Evolutionary conservation across 2,888 invertebrate species (phyloP).

Genomic region (Labia minor): DNA sequence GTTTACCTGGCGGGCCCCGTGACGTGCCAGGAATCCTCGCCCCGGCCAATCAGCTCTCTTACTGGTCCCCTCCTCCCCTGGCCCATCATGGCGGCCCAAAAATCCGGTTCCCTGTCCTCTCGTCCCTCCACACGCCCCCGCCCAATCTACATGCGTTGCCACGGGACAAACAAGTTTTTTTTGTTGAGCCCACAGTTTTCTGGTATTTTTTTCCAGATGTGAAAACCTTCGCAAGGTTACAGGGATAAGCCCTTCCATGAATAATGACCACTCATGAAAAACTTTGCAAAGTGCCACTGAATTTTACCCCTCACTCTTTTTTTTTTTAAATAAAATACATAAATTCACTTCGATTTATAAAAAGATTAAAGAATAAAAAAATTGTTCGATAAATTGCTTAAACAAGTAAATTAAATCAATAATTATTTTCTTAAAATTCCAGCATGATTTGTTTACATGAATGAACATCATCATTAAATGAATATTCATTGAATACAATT

Average conservation of each 20-base stretch:
- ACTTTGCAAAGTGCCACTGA: slow-evolving; percentile 7
- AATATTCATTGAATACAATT: no score
- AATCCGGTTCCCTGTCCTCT: neutral
- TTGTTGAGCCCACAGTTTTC: neutral
- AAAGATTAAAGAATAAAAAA: no score
- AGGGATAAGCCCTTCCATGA: neutral
- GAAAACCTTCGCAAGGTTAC: neutral
- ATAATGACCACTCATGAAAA: slow-evolving; percentile 7
- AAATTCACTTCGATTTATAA: slow-evolving; percentile 3
- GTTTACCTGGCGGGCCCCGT: slow-evolving; percentile 21
- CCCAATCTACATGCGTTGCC: neutral
- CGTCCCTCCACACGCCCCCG: neutral
- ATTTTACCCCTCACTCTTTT: neutral
- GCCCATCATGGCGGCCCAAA: neutral
- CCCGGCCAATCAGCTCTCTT: neutral
- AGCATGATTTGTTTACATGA: no score
- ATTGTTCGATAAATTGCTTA: no score
- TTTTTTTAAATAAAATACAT: no score
- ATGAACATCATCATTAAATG: no score
- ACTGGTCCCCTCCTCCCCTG: neutral
- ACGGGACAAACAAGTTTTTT: slow-evolving; percentile 20
- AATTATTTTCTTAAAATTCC: no score
- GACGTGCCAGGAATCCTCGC: no score
- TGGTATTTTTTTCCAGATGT: slow-evolving; percentile 5
- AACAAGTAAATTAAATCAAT: no score